Base-by-base conservation (phyloP, 2,797 vertebrate species). In the Balearica regulorum region DNA sequence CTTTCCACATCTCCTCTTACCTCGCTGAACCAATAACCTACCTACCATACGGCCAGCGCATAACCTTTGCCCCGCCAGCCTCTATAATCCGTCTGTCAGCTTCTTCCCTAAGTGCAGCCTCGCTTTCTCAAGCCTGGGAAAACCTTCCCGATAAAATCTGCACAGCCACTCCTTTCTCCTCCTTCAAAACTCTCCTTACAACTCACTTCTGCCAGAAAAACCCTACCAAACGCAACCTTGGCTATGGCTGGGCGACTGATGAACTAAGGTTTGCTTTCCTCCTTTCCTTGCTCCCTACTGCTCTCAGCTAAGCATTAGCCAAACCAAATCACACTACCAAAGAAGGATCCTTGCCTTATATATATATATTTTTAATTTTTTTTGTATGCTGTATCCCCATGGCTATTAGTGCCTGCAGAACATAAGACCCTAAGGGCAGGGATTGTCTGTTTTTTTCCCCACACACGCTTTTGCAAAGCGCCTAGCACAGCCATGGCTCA, bases 71-170 rank as follows among this genome's bases (percentile, higher is more conserved):
- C 83, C 71, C 19, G 4, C 13, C 83, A 84, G 77, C 54, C 83
- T 76, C 80, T 22, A 1, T 3, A 33, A 55, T n/a, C 81, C 70
- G 0, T 26, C 92, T 68, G 70, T 35, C 81, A 76, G 89, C 83
- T 85, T 43, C 85, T 81, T 86, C 82, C 76, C 85, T 13, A 24
- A 28, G 69, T 20, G 1, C 76, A 83, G 49, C 10, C 71, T 91
- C 61, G 7, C n/a, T 25, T 83, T 76, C 89, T 89, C 73, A 68
- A 92, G 94, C 64, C 87, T 95, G 94, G 94, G 93, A 96, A 97
- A 95, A 86, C 89, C 89, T 72, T 46, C 72, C 57, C 0, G 93
- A 94, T 94, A 96, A 94, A 91, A 96, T 95, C 91, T 93, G 69
- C 51, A 1, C 49, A 94, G 91, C 93, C 93, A 70, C 95, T 93